Evolutionary conservation across 2,888 invertebrate genomes (phyloP), one percentile per base, ranked within the genome.

Genomic region (Cheilosia variabilis): DNA sequence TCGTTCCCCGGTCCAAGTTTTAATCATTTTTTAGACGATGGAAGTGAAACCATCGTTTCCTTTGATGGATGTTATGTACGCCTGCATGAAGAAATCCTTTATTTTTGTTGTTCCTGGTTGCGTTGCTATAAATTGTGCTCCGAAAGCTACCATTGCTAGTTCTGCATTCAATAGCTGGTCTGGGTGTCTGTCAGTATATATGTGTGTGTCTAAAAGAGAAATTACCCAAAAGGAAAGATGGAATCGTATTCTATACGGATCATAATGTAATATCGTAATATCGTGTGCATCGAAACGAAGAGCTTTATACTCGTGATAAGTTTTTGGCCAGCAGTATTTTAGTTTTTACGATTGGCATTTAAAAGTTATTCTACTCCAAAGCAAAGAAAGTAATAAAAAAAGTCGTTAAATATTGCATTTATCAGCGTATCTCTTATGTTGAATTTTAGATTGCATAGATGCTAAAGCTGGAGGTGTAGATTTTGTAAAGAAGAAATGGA

Each of bases 281-380:
- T 77, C 60, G 68, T 77, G 76, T 68, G 68, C 76, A 77, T 43
- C 60, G 60, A 24, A 77, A 77, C 68, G 68, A 53, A 76, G 66
- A 77, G 60, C 60, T 77, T 60, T 68, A 77, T 77, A 68, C 24
- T 65, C 47, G 68, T 68, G 76, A 77, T 77, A 77, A 77, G 68
- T 77, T 77, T 76, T 77, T 77, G 76, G 75, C 76, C 52, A 68
- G 60, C 52, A 68, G 66, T 60, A 66, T 77, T 77, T 68, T 60
- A 77, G 76, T 68, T 77, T 76, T 77, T 68, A 77, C 76, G 76
- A 77, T 68, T 77, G 76, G 76, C 76, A 77, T 77, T 77, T 77
- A 77, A 77, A 77, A 77, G 68, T 77, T 77, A 68, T 77, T 60
- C 43, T 24, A 17, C 68, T 68, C 31, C 60, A 68, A 43, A 58